Percentiles rank a stretch among this genome's conserved stretches.
Conservation (phyloP, 2,113 vertebrate species). For the Lophotis ruficrista region DNA sequence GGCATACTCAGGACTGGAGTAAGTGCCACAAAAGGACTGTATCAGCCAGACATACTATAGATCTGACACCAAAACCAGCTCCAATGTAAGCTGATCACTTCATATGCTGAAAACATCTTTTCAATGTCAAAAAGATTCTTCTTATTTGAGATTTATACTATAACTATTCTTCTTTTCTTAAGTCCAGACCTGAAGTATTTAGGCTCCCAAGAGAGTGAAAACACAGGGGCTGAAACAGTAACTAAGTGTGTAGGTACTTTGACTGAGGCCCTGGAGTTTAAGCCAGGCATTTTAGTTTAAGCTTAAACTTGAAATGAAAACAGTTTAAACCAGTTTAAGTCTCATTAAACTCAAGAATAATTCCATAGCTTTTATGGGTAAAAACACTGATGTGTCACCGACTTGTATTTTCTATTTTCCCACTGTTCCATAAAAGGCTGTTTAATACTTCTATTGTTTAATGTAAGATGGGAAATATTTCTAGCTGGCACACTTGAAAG, state of each 20-base stretch:
- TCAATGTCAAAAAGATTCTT: neutral
- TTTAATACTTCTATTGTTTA: neutral
- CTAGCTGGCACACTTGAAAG: neutral
- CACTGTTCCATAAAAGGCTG: neutral
- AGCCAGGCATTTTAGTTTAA: neutral
- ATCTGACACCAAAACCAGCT: neutral
- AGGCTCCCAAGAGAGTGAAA: neutral
- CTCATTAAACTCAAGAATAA: neutral
- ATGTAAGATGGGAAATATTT: neutral
- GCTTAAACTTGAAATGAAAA: too few relatives aligned
- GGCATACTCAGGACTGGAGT: neutral
- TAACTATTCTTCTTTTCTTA: neutral
- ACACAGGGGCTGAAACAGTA: neutral
- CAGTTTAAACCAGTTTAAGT: neutral
- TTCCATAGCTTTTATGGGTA: neutral
- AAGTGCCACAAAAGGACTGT: neutral
- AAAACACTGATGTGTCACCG: neutral
- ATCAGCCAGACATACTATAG: neutral
- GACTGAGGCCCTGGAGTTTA: neutral
- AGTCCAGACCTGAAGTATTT: neutral
- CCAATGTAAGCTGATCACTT: neutral
- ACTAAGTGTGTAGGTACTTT: neutral
- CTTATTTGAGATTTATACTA: neutral
- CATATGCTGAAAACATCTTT: neutral
- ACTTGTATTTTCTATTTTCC: neutral